Base-by-base conservation (phyloP, 2,888 invertebrate species). In the Spilarctia lutea region DNA sequence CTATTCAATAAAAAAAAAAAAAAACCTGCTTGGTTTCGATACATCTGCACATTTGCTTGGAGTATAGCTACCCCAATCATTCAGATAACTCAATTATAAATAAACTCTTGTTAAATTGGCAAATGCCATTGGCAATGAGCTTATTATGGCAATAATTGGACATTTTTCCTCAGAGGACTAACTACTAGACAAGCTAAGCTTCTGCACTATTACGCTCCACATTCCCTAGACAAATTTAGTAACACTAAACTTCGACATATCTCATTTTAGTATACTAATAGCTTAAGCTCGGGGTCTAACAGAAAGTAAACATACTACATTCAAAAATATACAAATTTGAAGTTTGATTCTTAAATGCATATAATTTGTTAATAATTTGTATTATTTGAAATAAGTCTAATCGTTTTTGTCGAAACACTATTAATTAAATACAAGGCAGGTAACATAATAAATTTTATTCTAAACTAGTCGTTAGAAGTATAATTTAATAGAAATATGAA, bases 301-400 rank as follows among this genome's bases (percentile, higher is more conserved):
- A 16, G 16, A 30, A 63, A 7, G 30, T 63, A 63, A 27, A 63
- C 30, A 63, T 63, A 63, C 16, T 16, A 63, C 30, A 63, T 60
- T 60, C 3, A 30, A 27, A 27, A 60, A 27, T 3, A 60, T 13
- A 16, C 16, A 1, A 30, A 63, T 27, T 27, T 27, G 4, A 60
- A 16, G 60, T 65, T 71, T 24, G n/a, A 65, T n/a, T 63, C 30
- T 63, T 63, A 63, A 63, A 63, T 63, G 30, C 60, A 63, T n/a
- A 56, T 56, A 35, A 6, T 35, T 35, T 35, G 35, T 35, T 8
- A 24, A 24, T 52, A n/a, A n/a, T n/a, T n/a, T n/a, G 56, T 35
- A 1, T 20, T 13, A 39, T 39, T 67, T 60, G 67, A 56, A 72
- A 72, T 30, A 52, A 72, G 68, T 20, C 42, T 60, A 56, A 72